Evolutionary conservation across 2,797 vertebrate genomes (phyloP).

Genomic region (Galaxias olidus): DNA sequence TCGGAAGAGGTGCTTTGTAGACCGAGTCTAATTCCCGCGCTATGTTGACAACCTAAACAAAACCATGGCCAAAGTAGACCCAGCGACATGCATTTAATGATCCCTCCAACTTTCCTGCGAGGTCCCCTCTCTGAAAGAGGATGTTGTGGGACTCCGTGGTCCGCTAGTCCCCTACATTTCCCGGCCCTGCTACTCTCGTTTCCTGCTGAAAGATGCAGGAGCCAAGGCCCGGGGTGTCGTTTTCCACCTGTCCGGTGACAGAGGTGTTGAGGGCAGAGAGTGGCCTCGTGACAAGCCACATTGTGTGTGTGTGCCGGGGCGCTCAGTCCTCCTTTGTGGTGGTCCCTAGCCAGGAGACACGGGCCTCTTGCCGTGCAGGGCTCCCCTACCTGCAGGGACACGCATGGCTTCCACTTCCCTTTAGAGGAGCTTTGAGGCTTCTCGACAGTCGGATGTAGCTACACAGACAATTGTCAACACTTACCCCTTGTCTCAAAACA

Average conservation of each 20-base stretch:
- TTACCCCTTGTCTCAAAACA: conserved; percentile 66
- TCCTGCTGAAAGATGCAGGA: conserved; percentile 35
- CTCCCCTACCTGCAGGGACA: conserved; percentile 42
- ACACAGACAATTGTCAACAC: conserved; percentile 54
- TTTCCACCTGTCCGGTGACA: conserved; percentile 36
- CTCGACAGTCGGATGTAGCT: conserved; percentile 56
- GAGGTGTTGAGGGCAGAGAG: conserved; percentile 58
- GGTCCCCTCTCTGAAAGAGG: conserved; percentile 44
- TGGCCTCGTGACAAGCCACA: conserved; percentile 47
- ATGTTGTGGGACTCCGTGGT: conserved; percentile 37
- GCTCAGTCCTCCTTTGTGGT: conserved; percentile 51
- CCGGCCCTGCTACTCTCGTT: conserved; percentile 17
- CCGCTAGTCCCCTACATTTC: conserved; percentile 16
- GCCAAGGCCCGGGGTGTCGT: conserved; percentile 12
- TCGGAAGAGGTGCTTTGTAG: conserved; percentile 42
- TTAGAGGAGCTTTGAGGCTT: conserved; percentile 21
- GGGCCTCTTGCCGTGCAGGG: conserved; percentile 30
- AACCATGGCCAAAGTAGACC: conserved; percentile 17
- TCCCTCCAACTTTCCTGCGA: conserved; percentile 39
- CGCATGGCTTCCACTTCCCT: conserved; percentile 28
- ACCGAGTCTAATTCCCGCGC: conserved; percentile 32
- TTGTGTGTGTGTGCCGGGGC: conserved; percentile 58
- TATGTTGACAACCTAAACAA: conserved; percentile 42
- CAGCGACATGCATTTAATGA: conserved; percentile 19
- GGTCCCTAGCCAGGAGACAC: conserved; percentile 53